Evolutionary conservation across 2,113 vertebrate genomes (phyloP), one percentile per base, ranked within the genome.

Genomic region (Psammodynastes pulverulentus): DNA sequence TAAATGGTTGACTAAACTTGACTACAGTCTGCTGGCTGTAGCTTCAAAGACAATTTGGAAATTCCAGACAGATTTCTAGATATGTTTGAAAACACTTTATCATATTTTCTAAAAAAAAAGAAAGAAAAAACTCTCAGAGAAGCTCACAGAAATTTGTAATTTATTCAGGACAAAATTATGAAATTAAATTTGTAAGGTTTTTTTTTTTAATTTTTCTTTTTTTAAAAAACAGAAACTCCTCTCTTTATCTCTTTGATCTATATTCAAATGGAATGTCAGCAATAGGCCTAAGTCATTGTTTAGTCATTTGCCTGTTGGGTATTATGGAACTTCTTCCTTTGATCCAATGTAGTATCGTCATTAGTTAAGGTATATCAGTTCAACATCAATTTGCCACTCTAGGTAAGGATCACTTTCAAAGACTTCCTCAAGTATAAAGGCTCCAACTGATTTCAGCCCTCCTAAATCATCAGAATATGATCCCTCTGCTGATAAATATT

Each of bases 1-100:
- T 91, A 95, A 94, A 92, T 21, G 84, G 91, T 88, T 92, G 34
- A 46, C 34, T 86, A 9, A 29, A 88, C 92, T 79, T 51, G 53
- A 62, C 48, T 92, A 86, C 93, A 92, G 29, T 29, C 53, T 94
- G 87, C 88, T 97, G 94, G 92, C 90, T 91, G 45, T 13, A 84
- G 94, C 95, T 96, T 95, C 93, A 86, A 94, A 96, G 93, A 79
- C 51, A 56, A 52, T 15, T 92, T 93, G 93, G 93, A 92, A 95
- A 95, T 92, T 93, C 23, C 15, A 93, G 51, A 90, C 85, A 91
- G 34, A 79, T 48, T 62, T 84, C 15, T 62, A 88, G 86, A 84
- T 86, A 86, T 46, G 92, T 91, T 84, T 89, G 87, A 93, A 39
- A 29, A 92, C 90, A 88, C 91, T 86, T 90, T 90, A 62, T 67